Base-by-base conservation (phyloP, 2,888 invertebrate genomes). In the Drepanosiphum platanoidis region DNA sequence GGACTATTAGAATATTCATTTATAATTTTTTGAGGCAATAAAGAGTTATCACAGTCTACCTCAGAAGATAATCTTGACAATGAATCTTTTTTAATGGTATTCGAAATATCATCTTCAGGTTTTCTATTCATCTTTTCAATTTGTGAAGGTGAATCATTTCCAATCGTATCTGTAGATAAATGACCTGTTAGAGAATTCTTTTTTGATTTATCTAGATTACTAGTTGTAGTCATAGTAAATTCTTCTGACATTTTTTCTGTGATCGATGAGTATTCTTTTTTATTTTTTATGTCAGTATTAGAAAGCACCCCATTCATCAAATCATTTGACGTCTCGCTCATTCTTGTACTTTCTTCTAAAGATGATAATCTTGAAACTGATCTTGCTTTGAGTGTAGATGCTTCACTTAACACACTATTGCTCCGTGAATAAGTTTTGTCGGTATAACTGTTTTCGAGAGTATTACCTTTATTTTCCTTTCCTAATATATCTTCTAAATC, bases 401-500 rank as follows among this genome's bases (percentile, higher is more conserved):
- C 22, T 71, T 81, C 81, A 71, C 61, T 81, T 58, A 71, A 71
- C 13, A 39, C 32, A 61, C 71, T 71, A 70, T 71, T 71, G 22
- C 27, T 81, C 15, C 58, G 71, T 39, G 71, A 71, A 30, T 39
- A 3, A 39, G 68, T 36, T 36, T 71, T 30, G 11, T 81, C 71
- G 0, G 81, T 5, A 32, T 9, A 13, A 42, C 22, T 36, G 0
- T 27, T 8, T 8, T 80, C 70, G 34, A 64, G 52, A 66, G 64
- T 11, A 66, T 0, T 46, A 36, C 30, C 61, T n/a, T 68, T 3
- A 27, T 92, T 91, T 91, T 92, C 92, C 89, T 92, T 91, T 89
- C 92, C 92, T 86, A 93, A 90, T 88, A 94, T 93, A 90, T 94
- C 93, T 88, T 93, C 93, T 88, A 94, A 91, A 88, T 93, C 92